phyloP scores from a whole-genome alignment of 2,797 vertebrate genomes.

The Channa striata region DNA sequence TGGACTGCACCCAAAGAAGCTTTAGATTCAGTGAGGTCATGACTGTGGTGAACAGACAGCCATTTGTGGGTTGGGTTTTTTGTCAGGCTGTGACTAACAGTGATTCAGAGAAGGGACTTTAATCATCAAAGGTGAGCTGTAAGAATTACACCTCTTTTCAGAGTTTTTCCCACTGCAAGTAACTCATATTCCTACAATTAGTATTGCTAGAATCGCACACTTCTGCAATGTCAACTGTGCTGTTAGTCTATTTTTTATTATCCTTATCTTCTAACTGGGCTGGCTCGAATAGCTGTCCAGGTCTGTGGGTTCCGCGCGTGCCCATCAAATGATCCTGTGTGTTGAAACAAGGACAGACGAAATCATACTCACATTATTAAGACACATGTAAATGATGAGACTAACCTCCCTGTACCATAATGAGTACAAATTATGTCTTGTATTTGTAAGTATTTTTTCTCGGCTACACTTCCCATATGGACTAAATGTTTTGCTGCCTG shows the following conservation, averaged over 20 bases:
- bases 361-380: slow-evolving; percentile 46
- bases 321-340: slow-evolving; percentile 60
- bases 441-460: slow-evolving; percentile 14
- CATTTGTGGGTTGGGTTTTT: slow-evolving; percentile 58
- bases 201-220: too few species aligned
- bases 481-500: slow-evolving; percentile 9
- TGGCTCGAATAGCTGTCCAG: slow-evolving; percentile 47
- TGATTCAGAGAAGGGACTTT: slow-evolving; percentile 61
- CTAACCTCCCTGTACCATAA: slow-evolving; percentile 22
- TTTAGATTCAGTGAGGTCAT: slow-evolving; percentile 67
- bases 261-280: slow-evolving; percentile 61
- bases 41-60: slow-evolving; percentile 55
- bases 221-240: slow-evolving; percentile 46
- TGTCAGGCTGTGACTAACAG: slow-evolving; percentile 66
- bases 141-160: slow-evolving; percentile 35
- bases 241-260: slow-evolving; percentile 50
- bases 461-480: neutral
- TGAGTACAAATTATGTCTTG: slow-evolving; percentile 23
- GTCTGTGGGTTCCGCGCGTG: slow-evolving; percentile 65
- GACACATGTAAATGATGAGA: slow-evolving; percentile 24
- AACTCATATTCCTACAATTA: too few species aligned
- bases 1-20: slow-evolving; percentile 46
- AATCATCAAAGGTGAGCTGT: slow-evolving; percentile 69
- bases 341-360: slow-evolving; percentile 53
- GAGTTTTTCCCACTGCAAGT: too few species aligned